Percentiles rank a stretch among this genome's conserved stretches.
Evolutionary conservation across 1,140 invertebrate genomes (phyloP).

Genomic region (Hylaeus anthracinus): DNA sequence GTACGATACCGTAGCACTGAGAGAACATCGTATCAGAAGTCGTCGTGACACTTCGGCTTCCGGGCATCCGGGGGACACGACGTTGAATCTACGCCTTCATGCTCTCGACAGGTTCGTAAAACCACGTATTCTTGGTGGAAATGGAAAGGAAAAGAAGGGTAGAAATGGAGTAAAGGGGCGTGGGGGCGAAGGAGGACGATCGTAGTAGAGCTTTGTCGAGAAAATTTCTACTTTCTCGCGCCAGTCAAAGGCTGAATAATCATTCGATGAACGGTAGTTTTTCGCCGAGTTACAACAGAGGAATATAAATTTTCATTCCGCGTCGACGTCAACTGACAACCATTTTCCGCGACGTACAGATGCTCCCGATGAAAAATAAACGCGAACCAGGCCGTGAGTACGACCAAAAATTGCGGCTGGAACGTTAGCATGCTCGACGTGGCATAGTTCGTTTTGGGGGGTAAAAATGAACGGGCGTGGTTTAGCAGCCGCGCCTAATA

Average conservation of each 20-base stretch:
- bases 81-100: slow-evolving; percentile 57
- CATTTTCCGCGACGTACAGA: slow-evolving; percentile 2
- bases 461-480: too few relatives aligned
- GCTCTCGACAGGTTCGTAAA: slow-evolving; percentile 60
- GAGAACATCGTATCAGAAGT: slow-evolving; percentile 55
- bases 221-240: slow-evolving; percentile 22
- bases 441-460: too few relatives aligned
- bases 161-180: background rate
- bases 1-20: slow-evolving; percentile 56
- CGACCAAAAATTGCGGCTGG: background rate
- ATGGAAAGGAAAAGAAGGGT: slow-evolving; percentile 1
- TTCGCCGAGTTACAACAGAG: background rate
- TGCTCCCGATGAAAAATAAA: background rate
- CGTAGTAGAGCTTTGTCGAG: slow-evolving; percentile 14
- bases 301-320: slow-evolving; percentile 9
- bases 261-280: slow-evolving; percentile 15
- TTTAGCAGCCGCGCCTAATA: too few relatives aligned
- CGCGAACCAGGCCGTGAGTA: background rate
- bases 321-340: background rate
- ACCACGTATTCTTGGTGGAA: background rate
- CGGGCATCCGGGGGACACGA: slow-evolving; percentile 46
- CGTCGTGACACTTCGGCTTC: slow-evolving; percentile 53
- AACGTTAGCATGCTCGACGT: background rate
- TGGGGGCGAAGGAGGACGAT: background rate
- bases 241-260: slow-evolving; percentile 37